Evolutionary conservation across 2,888 invertebrate genomes (phyloP).

Genomic region (Drosophila birchii): DNA sequence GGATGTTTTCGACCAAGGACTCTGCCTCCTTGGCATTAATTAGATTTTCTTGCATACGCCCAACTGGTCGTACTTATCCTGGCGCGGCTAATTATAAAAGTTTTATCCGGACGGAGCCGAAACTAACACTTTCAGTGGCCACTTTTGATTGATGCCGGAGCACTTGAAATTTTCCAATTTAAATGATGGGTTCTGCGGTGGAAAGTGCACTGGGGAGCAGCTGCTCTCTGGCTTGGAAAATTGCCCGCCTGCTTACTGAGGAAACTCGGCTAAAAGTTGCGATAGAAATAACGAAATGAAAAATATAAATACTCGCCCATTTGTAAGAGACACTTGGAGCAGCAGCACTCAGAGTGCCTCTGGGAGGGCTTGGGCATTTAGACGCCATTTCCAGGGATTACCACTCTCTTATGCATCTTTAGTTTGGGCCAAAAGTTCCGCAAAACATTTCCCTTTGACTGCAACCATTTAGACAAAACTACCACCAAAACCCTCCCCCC

Average conservation of each 20-base stretch:
- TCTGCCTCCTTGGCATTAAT: constrained; percentile 3
- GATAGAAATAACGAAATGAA: constrained; percentile 15
- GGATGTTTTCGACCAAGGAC: constrained; percentile 4
- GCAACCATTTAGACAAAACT: constrained; percentile 37
- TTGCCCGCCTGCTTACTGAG: constrained; percentile 13
- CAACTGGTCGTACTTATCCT: background rate
- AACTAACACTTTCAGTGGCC: constrained; percentile 19
- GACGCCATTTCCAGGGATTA: constrained; percentile 30
- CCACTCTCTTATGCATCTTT: constrained; percentile 45
- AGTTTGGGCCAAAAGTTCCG: constrained; percentile 27
- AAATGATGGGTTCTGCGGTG: constrained; percentile 39
- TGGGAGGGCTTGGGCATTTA: constrained; percentile 32
- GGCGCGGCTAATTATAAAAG: constrained; percentile 34
- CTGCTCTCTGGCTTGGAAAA: constrained; percentile 36
- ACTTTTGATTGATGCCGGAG: constrained; percentile 43
- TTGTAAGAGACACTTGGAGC: constrained; percentile 25
- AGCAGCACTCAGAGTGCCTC: constrained; percentile 11
- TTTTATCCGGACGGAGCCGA: constrained; percentile 12
- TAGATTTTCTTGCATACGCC: constrained; percentile 18
- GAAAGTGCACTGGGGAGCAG: constrained; percentile 44
- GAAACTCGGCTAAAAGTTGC: constrained; percentile 16
- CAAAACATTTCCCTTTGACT: constrained; percentile 32
- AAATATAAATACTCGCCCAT: constrained; percentile 24
- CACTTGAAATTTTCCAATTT: constrained; percentile 44
- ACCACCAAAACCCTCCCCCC: background rate